phyloP scores from a whole-genome alignment of 1,140 invertebrate genomes.

The Sesamia nonagrioides region DNA sequence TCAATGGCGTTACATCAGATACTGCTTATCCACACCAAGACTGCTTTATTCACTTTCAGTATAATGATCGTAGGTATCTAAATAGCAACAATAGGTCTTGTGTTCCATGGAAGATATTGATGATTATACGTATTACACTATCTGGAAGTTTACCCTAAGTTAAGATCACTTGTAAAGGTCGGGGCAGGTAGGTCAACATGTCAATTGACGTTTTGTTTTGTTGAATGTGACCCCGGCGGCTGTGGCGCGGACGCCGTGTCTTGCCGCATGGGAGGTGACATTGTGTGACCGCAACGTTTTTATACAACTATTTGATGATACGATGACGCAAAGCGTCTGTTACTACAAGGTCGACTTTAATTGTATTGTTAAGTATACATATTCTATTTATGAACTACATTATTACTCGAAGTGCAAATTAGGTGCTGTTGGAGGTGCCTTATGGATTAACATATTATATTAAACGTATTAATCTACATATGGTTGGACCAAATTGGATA shows the following conservation, averaged over 20 bases:
- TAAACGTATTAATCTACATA: too few relatives aligned
- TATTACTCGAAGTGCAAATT: background rate
- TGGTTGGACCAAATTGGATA: too few relatives aligned
- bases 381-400: conserved; percentile 44
- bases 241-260: conserved; percentile 63
- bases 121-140: conserved; percentile 21
- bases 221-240: conserved; percentile 56
- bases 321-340: conserved; percentile 73
- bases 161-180: conserved; percentile 54
- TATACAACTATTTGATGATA: conserved; percentile 71
- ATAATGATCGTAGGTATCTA: conserved; percentile 1
- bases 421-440: background rate
- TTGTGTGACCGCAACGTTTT: conserved; percentile 79
- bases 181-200: conserved; percentile 63
- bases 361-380: conserved; percentile 46
- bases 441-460: too few relatives aligned
- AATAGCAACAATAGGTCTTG: background rate
- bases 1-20: background rate
- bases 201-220: conserved; percentile 65
- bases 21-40: background rate
- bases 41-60: background rate
- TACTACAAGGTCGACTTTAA: conserved; percentile 71
- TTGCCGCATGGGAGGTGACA: conserved; percentile 78
- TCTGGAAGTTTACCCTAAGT: conserved; percentile 38
- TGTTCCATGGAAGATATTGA: background rate